Base-by-base conservation (phyloP, 2,888 invertebrate species). In the Sphaerolaimus hirsutus region DNA sequence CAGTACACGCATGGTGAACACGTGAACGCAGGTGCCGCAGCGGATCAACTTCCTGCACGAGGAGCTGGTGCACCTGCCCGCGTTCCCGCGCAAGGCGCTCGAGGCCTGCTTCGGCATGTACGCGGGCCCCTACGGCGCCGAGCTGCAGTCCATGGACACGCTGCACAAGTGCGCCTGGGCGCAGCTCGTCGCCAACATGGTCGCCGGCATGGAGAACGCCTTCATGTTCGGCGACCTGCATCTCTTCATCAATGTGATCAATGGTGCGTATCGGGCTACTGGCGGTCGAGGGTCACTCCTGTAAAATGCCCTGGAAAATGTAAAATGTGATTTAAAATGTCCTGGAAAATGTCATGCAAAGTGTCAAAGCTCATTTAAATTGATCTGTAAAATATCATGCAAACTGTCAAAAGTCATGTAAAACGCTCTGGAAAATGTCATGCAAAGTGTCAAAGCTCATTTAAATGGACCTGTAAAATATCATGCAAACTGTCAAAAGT, bases 121-220 rank as follows among this genome's bases (percentile, higher is more conserved):
- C 66, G 78, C 79, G 27, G 60, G 60, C 1, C 48, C 50, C 10
- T 49, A 52, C 49, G 62, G 53, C 19, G 58, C 78, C 75, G 82
- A 84, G 56, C 69, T 91, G 32, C 73, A 83, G 43, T 84, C 89
- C 1, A 68, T 97, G 53, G 97, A 97, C 64, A 84, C 91, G 1
- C 71, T 93, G 51, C 97, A 99, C 66, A 99, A 99, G 66, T 87
- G 89, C 60, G 86, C 87, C 76, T 99, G 97, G 97, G 84, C 89
- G 2, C 44, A 59, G 53, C 43, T 60, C 42, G 54, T 60, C 48
- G 53, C 53, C 25, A 55, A 58, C 45, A 61, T 62, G 58, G 58
- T 62, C 43, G 55, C 57, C 43, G 57, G 58, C 46, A 62, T 63
- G 63, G 62, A 62, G 48, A 63, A 62, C 50, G 60, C 59, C 4